Evolutionary conservation across 2,888 invertebrate species (phyloP).

Genomic region (Chromoteleia sp.): DNA sequence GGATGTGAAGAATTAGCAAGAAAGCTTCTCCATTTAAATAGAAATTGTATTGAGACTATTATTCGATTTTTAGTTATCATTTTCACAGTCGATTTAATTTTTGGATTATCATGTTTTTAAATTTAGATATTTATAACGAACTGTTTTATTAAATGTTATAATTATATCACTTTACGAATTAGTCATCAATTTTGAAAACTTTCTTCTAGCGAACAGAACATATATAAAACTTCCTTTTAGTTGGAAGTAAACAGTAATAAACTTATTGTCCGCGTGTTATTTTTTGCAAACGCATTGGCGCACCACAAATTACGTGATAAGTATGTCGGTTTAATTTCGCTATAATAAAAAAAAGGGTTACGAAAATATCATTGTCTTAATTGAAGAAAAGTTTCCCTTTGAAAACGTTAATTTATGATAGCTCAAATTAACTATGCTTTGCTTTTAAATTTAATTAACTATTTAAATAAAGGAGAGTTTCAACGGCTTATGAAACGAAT

Average conservation of each 20-base stretch:
- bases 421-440: neutral
- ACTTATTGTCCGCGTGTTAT: neutral
- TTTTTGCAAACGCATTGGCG: neutral
- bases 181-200: too few relatives aligned
- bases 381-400: neutral
- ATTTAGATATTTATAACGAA: neutral
- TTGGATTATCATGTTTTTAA: neutral
- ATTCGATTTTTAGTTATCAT: slow-evolving; percentile 68
- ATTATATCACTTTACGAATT: too few relatives aligned
- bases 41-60: slow-evolving; percentile 22
- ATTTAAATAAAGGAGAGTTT: neutral
- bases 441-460: neutral
- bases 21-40: slow-evolving; percentile 17
- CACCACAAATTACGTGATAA: neutral
- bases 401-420: neutral
- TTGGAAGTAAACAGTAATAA: neutral
- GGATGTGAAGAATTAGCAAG: too few relatives aligned
- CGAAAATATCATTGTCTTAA: neutral
- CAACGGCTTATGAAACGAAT: neutral
- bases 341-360: neutral
- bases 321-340: neutral
- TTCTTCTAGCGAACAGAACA: too few relatives aligned
- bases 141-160: too few relatives aligned
- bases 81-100: neutral
- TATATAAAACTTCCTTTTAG: too few relatives aligned